A percentile compares a stretch with the other conserved stretches of the same genome.
Evolutionary conservation across 2,113 vertebrate genomes (phyloP).

Genomic region (Hydrochoerus hydrochaeris): DNA sequence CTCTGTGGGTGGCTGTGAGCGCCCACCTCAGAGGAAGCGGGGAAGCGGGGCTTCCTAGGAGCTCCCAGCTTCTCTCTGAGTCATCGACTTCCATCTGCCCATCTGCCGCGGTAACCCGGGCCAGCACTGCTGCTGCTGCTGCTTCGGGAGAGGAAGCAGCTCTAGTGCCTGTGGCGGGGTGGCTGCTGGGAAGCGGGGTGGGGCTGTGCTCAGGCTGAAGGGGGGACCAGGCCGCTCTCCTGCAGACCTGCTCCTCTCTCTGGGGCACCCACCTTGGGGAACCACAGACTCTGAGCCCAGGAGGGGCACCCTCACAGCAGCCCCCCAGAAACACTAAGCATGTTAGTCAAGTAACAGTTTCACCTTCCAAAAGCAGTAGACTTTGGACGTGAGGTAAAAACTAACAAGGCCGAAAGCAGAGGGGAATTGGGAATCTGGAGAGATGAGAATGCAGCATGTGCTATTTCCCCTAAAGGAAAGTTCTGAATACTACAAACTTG

Average conservation of each 20-base stretch:
- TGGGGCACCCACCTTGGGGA: not conserved
- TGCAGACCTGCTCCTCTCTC: too few species aligned
- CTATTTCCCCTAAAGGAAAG: not conserved
- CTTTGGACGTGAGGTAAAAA: not conserved
- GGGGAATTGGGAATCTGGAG: not conserved
- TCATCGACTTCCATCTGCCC: constrained; percentile 73
- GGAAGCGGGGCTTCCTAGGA: constrained; percentile 51
- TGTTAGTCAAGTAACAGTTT: not conserved
- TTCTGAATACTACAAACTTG: not conserved
- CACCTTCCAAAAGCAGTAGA: not conserved
- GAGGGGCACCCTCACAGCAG: not conserved
- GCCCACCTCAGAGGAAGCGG: constrained; percentile 31
- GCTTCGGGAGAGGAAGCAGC: not conserved
- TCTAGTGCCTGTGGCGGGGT: not conserved
- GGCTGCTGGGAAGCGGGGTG: not conserved
- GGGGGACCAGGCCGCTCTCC: too few species aligned
- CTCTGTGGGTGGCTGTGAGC: constrained; percentile 8
- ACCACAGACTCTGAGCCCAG: rapidly evolving
- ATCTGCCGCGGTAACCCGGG: constrained; percentile 51
- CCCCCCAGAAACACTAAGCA: not conserved
- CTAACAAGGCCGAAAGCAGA: rapidly evolving
- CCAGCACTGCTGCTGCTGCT: too few species aligned
- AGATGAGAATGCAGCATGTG: not conserved
- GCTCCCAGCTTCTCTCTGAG: constrained; percentile 43
- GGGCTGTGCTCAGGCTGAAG: not conserved